A percentile compares a stretch with the other conserved stretches of the same genome.
Evolutionary conservation across 2,113 vertebrate genomes (phyloP).

Genomic region (Oxygymnocypris stewartii): DNA sequence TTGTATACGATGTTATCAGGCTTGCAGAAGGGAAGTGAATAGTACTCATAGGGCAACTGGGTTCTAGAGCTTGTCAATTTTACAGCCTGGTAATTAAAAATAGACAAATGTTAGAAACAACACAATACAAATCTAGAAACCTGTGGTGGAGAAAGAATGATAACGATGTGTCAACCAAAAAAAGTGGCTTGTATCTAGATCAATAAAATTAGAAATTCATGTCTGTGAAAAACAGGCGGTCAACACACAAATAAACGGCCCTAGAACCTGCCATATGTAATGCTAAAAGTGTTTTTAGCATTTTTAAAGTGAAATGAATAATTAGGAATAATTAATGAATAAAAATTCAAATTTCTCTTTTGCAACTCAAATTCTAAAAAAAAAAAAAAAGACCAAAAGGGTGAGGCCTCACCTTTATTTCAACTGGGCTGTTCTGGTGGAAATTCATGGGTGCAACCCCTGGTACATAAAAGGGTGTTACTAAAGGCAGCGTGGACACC

Average conservation of each 20-base stretch:
- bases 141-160: background rate
- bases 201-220: background rate
- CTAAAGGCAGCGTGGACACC: constrained; percentile 69
- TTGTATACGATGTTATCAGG: constrained; percentile 87
- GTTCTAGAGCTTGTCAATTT: constrained; percentile 97
- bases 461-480: constrained; percentile 86
- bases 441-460: constrained; percentile 96
- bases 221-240: background rate
- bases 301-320: background rate
- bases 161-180: background rate
- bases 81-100: constrained; percentile 81
- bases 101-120: background rate
- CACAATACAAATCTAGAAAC: background rate
- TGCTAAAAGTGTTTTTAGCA: background rate
- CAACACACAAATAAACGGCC: background rate
- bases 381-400: background rate
- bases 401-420: constrained; percentile 86
- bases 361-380: background rate
- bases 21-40: constrained; percentile 93
- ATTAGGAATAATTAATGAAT: no score
- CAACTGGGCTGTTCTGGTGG: constrained; percentile 82
- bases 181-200: background rate
- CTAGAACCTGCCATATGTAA: background rate
- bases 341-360: background rate
- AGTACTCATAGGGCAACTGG: constrained; percentile 95